Base-by-base conservation (phyloP, 2,888 invertebrate genomes). In the Agriopis aurantiaria region DNA sequence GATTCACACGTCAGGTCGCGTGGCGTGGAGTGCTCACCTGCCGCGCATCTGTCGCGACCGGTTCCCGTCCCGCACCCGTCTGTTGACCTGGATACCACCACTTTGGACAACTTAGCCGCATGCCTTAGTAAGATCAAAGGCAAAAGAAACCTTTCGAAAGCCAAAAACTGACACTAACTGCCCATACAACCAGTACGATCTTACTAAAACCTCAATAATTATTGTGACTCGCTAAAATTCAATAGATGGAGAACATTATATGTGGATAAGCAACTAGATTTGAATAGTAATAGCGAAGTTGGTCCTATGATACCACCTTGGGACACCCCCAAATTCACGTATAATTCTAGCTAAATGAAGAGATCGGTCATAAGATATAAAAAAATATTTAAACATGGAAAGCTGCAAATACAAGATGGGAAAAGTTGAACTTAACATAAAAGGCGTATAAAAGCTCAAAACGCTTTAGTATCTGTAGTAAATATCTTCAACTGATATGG, bases 21-120 rank as follows among this genome's bases (percentile, higher is more conserved):
- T 43, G 57, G 64, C 61, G 56, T 52, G 64, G 33, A 48, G 64
- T 14, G 55, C 51, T 69, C 82, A 82, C 82, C 83, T 82, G 82
- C 80, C 79, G 66, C 75, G 73, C 82, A 82, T 80, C 81, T 82
- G 83, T 65, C 68, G 51, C 67, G 75, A 83, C 83, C 83, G 83
- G 82, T 82, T 78, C 81, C 79, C 79, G 71, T 67, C 33, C 41
- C 68, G 64, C 63, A 69, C 69, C 57, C 58, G 77, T 14, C 68
- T 17, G 11, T 46, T 70, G 83, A 82, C 83, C 83, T 77, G 80
- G 81, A 81, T 83, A 79, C 79, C 76, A 78, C 58, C 59, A 68
- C 53, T 43, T 69, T 67, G 58, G 58, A 58, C 58, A 46, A 46
- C 23, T 46, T 23, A 58, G 67, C 53, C 55, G 57, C 49, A n/a